Percentiles rank a stretch among this genome's conserved stretches.
Evolutionary conservation across 2,113 vertebrate species (phyloP).

Genomic region (Vulpes ferrilata): DNA sequence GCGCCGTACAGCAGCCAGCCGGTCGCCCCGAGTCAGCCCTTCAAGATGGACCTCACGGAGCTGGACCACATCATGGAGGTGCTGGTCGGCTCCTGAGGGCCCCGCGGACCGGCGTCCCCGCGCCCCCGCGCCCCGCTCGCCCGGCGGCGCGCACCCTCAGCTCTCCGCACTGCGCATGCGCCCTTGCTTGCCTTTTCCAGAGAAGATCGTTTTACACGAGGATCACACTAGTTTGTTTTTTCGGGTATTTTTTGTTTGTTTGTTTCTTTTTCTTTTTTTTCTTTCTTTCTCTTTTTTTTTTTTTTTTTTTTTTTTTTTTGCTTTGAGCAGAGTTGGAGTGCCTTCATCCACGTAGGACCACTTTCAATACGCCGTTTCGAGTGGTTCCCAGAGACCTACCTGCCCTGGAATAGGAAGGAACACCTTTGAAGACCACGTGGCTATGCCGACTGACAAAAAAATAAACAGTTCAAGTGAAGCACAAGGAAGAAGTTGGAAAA

Average conservation of each 20-base stretch:
- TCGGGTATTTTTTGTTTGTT: too few relatives aligned
- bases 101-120: conserved; percentile 80
- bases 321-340: conserved; percentile 97
- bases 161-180: conserved; percentile 97
- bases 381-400: conserved; percentile 88
- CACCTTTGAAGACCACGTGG: conserved; percentile 85
- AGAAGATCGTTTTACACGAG: conserved; percentile 87
- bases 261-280: too few relatives aligned
- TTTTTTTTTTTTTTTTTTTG: conserved; percentile 83
- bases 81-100: conserved; percentile 95
- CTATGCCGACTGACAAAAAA: conserved; percentile 81
- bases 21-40: conserved; percentile 97
- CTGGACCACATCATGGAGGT: conserved; percentile 99
- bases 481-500: conserved; percentile 91
- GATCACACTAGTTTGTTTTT: conserved; percentile 89
- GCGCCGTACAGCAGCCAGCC: conserved; percentile 94
- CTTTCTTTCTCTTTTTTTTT: conserved; percentile 67
- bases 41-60: conserved; percentile 99
- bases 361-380: conserved; percentile 90
- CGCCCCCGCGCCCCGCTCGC: conserved; percentile 75
- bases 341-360: conserved; percentile 97
- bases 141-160: conserved; percentile 63
- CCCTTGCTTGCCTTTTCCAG: conserved; percentile 95
- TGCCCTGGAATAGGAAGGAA: conserved; percentile 85
- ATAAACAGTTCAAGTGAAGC: conserved; percentile 88